Evolutionary conservation across 2,113 vertebrate species (phyloP), one percentile per base, ranked within the genome.

Genomic region (Sander vitreus): DNA sequence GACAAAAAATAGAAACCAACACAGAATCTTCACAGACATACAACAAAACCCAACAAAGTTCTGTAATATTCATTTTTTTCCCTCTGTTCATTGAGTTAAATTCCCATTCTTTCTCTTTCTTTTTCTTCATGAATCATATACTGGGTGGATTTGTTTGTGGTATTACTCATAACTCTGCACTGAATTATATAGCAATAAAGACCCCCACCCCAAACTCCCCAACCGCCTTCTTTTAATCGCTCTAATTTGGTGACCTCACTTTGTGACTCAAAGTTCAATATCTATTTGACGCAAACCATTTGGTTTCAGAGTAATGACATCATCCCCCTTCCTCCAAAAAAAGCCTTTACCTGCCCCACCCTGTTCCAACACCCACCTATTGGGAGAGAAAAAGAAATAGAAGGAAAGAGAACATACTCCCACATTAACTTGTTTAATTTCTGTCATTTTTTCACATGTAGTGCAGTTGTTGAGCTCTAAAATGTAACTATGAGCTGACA

Each of bases 131-230:
- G 86, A 93, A 88, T 92, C 90, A 94, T 73, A 84, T 58, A 86
- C 81, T 89, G 93, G 95, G 94, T 95, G 95, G 93, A 94, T 87
- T 85, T 85, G 88, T 92, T 87, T 93, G 89, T 90, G 78, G 79
- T 90, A 80, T 93, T 89, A 88, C 91, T 94, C 93, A 88, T 90
- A 66, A 93, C 93, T 92, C 95, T 96, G 95, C 95, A 96, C 95
- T 95, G 95, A 95, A 93, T 95, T 95, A 91, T 91, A 94, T 93
- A 96, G 94, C 94, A 96, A 96, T 95, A 96, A 96, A 91, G 89
- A 86, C 85, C 85, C 89, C 86, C 72, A 60, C 79, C 82, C 89
- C 62, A 39, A 65, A 82, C 77, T 53, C 19, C 77, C 81, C 65
- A 6, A 80, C 43, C 83, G 23, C 74, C 39, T 67, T 66, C 73